Evolutionary conservation across 2,888 invertebrate species (phyloP), one percentile per base, ranked within the genome.

Genomic region (Papilio gigon): DNA sequence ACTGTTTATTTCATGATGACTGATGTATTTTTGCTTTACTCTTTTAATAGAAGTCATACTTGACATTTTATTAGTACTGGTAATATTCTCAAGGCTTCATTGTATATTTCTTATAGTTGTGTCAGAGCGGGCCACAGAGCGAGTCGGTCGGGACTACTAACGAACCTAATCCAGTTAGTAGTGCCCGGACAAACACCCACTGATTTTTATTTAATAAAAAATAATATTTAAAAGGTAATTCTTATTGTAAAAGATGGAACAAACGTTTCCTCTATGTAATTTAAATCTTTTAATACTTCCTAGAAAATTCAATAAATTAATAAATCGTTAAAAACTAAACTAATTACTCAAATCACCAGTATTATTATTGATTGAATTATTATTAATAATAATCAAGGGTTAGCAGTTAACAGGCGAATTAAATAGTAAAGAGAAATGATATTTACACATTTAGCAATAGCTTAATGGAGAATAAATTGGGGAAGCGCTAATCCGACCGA

Each of bases 171-270:
- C 35, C 35, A 37, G 22, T 59, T 59, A 37, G 35, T 12, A 1
- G 12, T 35, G 22, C 8, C 4, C 53, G 53, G 59, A 59, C 59
- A 33, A 59, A 33, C 8, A 20, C 12, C 20, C 12, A 59, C 33
- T 33, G 59, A 59, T 59, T 59, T 59, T 59, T 59, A 59, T 59
- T 22, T 37, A 59, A 59, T 59, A 35, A 59, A 59, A 59, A 59
- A 20, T 37, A 22, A 20, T 17, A 33, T 35, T 56, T 11, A 11
- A 30, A 17, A 58, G 30, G 27, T 27, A 17, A 25, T 4, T 50
- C 22, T 50, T 4, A 22, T 22, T 22, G 22, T 14, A 11, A 40
- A 40, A n/a, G 40, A 40, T n/a, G 4, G 5, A 40, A 5, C n/a
- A 40, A 40, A 5, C n/a, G 33, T 5, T 4, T 35, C 33, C 33